These are phyloP conservation scores for Aplocera efformata DNA, from an alignment of 2,888 invertebrate genomes.

Conservation along the genomic window DNA sequence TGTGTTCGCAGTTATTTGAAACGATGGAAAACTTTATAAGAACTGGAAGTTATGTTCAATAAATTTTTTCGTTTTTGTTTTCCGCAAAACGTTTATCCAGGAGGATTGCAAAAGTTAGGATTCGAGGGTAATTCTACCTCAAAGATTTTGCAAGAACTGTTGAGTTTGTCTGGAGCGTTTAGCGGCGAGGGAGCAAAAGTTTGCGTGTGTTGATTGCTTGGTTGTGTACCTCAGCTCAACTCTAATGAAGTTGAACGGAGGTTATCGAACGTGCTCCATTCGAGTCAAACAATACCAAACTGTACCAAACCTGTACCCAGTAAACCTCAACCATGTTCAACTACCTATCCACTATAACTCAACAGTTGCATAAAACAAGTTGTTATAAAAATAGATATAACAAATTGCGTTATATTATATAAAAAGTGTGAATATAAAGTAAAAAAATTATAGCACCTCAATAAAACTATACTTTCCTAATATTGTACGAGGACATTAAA, in stretches of 20 bases:
- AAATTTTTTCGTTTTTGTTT: constrained; percentile 33
- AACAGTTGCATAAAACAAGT: too few relatives aligned
- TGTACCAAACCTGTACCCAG: too few relatives aligned
- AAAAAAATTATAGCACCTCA: constrained; percentile 6
- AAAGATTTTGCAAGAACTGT: constrained; percentile 14
- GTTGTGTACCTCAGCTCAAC: constrained; percentile 31
- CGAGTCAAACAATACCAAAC: constrained; percentile 2
- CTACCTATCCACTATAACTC: too few relatives aligned
- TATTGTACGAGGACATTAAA: constrained; percentile 23
- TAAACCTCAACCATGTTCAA: too few relatives aligned
- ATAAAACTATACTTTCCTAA: constrained; percentile 14
- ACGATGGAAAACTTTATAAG: constrained; percentile 46
- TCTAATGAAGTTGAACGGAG: constrained; percentile 40
- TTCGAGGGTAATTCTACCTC: constrained; percentile 16
- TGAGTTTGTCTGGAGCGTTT: constrained; percentile 16
- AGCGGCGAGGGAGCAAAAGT: constrained; percentile 23
- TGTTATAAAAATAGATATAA: constrained; percentile 3
- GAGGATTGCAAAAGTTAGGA: constrained; percentile 22
- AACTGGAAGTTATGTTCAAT: constrained; percentile 34
- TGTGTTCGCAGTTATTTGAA: constrained; percentile 52
- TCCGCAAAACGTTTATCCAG: constrained; percentile 19
- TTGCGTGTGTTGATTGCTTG: constrained; percentile 35
- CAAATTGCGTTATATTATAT: constrained; percentile 1
- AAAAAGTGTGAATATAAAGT: constrained; percentile 3
- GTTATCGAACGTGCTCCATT: constrained; percentile 29